These are phyloP conservation scores for Philereme vetulata DNA, from an alignment of 2,888 invertebrate genomes.

Conservation along the genomic window DNA sequence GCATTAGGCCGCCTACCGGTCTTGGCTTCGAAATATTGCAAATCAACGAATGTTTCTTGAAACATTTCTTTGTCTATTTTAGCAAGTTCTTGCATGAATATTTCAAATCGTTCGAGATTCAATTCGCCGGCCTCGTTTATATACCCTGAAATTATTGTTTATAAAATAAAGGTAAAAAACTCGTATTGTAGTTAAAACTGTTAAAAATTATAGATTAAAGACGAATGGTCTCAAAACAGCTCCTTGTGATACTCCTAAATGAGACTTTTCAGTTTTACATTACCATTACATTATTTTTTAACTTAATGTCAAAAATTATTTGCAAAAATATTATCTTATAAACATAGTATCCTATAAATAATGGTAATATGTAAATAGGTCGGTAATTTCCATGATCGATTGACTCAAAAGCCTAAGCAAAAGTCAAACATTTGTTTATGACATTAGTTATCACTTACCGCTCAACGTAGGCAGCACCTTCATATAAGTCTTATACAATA, in stretches of 20 bases:
- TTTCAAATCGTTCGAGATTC: constrained; percentile 92
- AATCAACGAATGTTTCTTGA: constrained; percentile 89
- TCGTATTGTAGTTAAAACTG: neutral
- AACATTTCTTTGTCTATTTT: constrained; percentile 90
- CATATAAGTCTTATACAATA: constrained; percentile 95
- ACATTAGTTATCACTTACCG: constrained; percentile 82
- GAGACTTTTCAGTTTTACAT: neutral
- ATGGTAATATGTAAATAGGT: neutral
- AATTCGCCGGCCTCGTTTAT: constrained; percentile 95
- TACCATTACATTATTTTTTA: neutral
- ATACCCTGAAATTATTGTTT: constrained; percentile 86
- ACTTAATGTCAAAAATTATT: neutral
- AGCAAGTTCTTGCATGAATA: constrained; percentile 90
- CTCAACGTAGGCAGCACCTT: constrained; percentile 92
- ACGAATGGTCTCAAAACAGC: constrained; percentile 4
- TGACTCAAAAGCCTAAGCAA: constrained; percentile 15
- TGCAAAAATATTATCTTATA: neutral
- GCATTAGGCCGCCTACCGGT: constrained; percentile 85
- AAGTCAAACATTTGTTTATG: neutral
- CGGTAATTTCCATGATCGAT: neutral
- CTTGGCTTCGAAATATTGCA: constrained; percentile 93
- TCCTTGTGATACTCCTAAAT: constrained; percentile 19
- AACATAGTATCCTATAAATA: no score
- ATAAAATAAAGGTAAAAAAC: neutral
- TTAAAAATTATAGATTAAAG: constrained; percentile 6